Conservation (phyloP, 2,113 vertebrate genomes). For the Sylvilagus bachmani region DNA sequence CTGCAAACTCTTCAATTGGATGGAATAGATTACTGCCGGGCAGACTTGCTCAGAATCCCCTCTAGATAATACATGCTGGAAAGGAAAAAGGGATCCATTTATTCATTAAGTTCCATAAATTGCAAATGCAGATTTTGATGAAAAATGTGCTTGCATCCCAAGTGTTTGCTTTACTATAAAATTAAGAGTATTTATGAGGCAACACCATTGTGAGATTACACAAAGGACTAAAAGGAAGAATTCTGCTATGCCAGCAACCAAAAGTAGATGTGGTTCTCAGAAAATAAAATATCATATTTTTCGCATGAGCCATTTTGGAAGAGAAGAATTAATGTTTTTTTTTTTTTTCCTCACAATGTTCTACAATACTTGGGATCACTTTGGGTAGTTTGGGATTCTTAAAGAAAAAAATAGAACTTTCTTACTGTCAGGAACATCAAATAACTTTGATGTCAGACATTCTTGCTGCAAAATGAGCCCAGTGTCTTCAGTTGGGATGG, state of each 20-base stretch:
- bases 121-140: slow-evolving; percentile 22
- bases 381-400: slow-evolving; percentile 64
- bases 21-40: slow-evolving; percentile 45
- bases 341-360: not conserved
- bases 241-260: not conserved
- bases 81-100: slow-evolving; percentile 40
- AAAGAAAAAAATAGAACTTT: slow-evolving; percentile 71
- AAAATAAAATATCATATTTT: slow-evolving; percentile 68
- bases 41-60: slow-evolving; percentile 72
- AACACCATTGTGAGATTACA: not conserved
- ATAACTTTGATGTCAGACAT: slow-evolving; percentile 66
- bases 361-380: slow-evolving; percentile 64
- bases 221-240: slow-evolving; percentile 61
- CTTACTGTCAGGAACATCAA: slow-evolving; percentile 73
- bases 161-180: slow-evolving; percentile 64
- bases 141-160: slow-evolving; percentile 28
- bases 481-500: not conserved
- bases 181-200: not conserved
- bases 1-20: slow-evolving; percentile 63
- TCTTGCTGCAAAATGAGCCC: slow-evolving; percentile 69
- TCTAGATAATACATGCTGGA: slow-evolving; percentile 56
- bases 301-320: slow-evolving; percentile 62
- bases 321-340: not conserved
- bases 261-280: slow-evolving; percentile 64
- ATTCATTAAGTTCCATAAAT: slow-evolving; percentile 70